Evolutionary conservation across 37 sponge, comb jelly and placozoan genomes (phyloP).

Genomic region (Corticium candelabrum): DNA sequence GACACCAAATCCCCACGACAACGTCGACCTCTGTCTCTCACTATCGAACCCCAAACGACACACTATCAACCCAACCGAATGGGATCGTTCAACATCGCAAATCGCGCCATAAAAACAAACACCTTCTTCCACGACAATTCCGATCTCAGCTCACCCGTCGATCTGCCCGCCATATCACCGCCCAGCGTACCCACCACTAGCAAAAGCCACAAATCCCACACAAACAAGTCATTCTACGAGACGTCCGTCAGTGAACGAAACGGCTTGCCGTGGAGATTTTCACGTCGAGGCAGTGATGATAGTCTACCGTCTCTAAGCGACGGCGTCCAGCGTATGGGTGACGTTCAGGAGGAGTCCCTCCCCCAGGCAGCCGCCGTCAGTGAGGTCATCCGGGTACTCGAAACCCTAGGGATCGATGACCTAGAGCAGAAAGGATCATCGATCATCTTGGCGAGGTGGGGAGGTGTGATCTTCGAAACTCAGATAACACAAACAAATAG

Average conservation of each 20-base stretch:
- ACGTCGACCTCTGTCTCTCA: too few relatives aligned
- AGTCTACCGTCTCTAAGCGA: too few relatives aligned
- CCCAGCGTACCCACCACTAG: too few relatives aligned
- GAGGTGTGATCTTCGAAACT: not conserved
- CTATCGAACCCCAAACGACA: not conserved
- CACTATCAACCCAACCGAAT: not conserved
- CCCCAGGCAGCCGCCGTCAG: constrained; percentile 14
- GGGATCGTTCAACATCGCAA: not conserved
- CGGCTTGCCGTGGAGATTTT: not conserved
- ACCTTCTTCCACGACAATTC: not conserved
- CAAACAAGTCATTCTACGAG: not conserved
- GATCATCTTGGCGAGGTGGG: not conserved
- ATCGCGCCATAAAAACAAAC: not conserved
- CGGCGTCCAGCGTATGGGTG: too few relatives aligned
- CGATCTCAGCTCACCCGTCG: not conserved
- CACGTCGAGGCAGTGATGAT: not conserved
- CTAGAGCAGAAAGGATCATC: not conserved
- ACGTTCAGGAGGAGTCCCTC: too few relatives aligned
- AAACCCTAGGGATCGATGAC: constrained; percentile 13
- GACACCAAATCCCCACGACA: too few relatives aligned
- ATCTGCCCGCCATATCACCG: not conserved
- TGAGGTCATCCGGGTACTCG: constrained; percentile 33
- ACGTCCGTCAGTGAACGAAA: not conserved
- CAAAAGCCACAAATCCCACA: too few relatives aligned
- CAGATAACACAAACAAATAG: not conserved